phyloP scores from a whole-genome alignment of 2,888 invertebrate species.

The Archips xylosteana region DNA sequence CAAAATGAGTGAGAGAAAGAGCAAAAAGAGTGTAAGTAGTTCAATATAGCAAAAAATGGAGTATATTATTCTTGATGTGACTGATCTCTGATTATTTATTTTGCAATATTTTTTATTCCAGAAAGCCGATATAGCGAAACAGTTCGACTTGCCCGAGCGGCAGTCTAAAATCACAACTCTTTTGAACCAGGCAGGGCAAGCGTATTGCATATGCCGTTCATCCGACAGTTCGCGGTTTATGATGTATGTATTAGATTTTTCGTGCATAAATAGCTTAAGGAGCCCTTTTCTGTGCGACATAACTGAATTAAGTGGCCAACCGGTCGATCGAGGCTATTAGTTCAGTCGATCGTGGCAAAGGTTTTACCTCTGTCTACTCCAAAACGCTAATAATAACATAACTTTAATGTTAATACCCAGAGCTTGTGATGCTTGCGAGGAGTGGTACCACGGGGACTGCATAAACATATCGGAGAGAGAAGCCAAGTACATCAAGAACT shows the following conservation, averaged over 20 bases:
- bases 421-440: slow-evolving; percentile 98
- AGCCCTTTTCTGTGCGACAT: no score
- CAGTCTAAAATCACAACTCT: slow-evolving; percentile 96
- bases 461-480: slow-evolving; percentile 97
- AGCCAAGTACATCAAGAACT: slow-evolving; percentile 96
- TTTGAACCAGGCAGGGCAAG: slow-evolving; percentile 95
- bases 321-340: no score
- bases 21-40: slow-evolving; percentile 74
- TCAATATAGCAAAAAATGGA: background rate
- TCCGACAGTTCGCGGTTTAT: slow-evolving; percentile 98
- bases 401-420: slow-evolving; percentile 70
- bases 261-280: no score
- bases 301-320: no score
- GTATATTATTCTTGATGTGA: background rate
- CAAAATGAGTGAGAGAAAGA: slow-evolving; percentile 75
- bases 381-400: no score
- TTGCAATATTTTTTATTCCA: slow-evolving; percentile 60
- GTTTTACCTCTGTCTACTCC: no score
- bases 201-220: slow-evolving; percentile 97
- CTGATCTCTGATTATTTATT: slow-evolving; percentile 16
- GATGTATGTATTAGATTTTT: slow-evolving; percentile 88
- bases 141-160: slow-evolving; percentile 94
- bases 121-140: slow-evolving; percentile 96
- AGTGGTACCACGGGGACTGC: slow-evolving; percentile 99
- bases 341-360: no score